Evolutionary conservation across 2,797 vertebrate species (phyloP), one percentile per base, ranked within the genome.

Genomic region (Tiaroga cobitis): DNA sequence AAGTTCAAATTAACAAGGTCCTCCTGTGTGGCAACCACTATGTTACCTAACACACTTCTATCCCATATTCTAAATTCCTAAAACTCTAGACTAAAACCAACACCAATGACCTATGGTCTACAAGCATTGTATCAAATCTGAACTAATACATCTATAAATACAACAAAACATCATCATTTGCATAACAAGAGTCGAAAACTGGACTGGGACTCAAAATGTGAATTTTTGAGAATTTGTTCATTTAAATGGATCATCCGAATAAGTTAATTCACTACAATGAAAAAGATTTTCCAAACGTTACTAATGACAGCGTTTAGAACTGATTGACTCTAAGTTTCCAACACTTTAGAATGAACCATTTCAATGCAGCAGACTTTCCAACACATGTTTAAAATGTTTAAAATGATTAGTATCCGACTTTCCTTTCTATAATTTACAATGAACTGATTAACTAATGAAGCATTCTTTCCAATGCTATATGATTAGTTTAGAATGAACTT

Each of bases 11-110:
- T 16, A 39, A 70, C 34, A 34, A 54, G 74, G 51, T 70, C 13
- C 8, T 72, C n/a, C 3, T 15, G 8, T 51, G 43, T 46, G 15
- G 29, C 29, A 68, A 39, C 37, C 19, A 4, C 11, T 32, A 41
- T 61, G 21, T 84, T 59, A 37, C 10, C 0, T 70, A 79, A 79
- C 34, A 54, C 81, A 39, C 18, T 72, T 82, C 39, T 46, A 24
- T 10, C 43, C 68, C 19, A 39, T 37, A 37, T 69, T 68, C 26
- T 32, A 75, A 19, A 83, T 69, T 84, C 34, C 63, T 49, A 0
- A n/a, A 41, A 56, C 61, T 54, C 18, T 39, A 69, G 19, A 56
- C 32, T 13, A 67, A 76, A 37, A 32, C 6, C 19, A 63, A 11
- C 56, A 78, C 10, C 2, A 54, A 24, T 59, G 34, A 59, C 51